These are phyloP conservation scores for Tenthredo scrophulariae DNA, from an alignment of 2,888 invertebrate genomes.

Conservation along the genomic window DNA sequence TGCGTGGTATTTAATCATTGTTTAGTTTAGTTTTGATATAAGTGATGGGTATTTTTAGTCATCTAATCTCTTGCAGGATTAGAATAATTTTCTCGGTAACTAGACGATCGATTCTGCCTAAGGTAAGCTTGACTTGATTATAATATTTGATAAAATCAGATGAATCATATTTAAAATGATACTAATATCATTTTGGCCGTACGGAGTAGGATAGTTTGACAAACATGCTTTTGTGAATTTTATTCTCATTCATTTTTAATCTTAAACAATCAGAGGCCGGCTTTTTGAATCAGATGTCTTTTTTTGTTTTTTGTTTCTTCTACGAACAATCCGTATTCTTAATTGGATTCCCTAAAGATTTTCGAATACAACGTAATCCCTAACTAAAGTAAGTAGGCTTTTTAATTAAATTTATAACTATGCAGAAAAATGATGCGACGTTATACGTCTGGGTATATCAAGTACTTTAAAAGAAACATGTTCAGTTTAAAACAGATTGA, in stretches of 20 bases:
- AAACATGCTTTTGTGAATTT: constrained; percentile 25
- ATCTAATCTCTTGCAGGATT: not conserved
- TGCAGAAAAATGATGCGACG: not conserved
- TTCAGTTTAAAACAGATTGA: constrained; percentile 26
- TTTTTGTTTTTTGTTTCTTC: constrained; percentile 34
- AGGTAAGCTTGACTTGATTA: not conserved
- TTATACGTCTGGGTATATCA: constrained; percentile 24
- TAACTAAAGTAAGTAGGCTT: constrained; percentile 29
- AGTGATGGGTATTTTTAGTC: not conserved
- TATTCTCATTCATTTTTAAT: constrained; percentile 30
- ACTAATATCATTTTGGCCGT: not conserved
- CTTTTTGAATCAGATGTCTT: constrained; percentile 30
- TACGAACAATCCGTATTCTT: constrained; percentile 60
- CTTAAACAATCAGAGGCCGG: constrained; percentile 39
- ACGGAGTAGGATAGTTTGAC: not conserved
- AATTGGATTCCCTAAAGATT: constrained; percentile 58
- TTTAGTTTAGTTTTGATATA: not conserved
- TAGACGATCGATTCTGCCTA: not conserved
- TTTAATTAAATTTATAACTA: constrained; percentile 11
- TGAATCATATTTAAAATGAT: not conserved
- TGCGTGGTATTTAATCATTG: not conserved
- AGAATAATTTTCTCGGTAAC: not conserved
- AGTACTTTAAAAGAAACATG: constrained; percentile 45
- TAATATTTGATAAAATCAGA: not conserved
- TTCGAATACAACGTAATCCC: constrained; percentile 57